Percentiles rank a stretch among this genome's conserved stretches.
phyloP scores from a whole-genome alignment of 2,888 invertebrate species.

The Phania funesta region DNA sequence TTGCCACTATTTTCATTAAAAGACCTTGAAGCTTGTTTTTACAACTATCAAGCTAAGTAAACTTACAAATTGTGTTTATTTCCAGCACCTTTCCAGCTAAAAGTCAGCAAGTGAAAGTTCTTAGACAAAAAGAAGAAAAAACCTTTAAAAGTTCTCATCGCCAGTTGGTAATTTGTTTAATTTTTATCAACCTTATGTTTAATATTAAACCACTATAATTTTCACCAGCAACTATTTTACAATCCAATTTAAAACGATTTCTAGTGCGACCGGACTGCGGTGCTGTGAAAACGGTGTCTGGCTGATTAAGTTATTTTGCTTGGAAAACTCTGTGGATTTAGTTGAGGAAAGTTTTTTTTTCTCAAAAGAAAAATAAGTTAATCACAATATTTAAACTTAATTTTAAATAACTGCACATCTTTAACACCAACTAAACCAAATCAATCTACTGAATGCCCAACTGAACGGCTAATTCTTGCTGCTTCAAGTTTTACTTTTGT shows the following conservation, averaged over 20 bases:
- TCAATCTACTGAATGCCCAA: neutral
- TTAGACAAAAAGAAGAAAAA: slow-evolving; percentile 7
- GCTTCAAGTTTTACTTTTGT: neutral
- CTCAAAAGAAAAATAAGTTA: slow-evolving; percentile 45
- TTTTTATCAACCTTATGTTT: slow-evolving; percentile 57
- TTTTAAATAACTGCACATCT: slow-evolving; percentile 61
- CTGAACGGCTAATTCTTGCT: slow-evolving; percentile 14
- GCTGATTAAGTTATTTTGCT: slow-evolving; percentile 64
- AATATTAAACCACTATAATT: slow-evolving; percentile 62
- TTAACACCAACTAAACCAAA: slow-evolving; percentile 54
- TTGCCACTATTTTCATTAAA: slow-evolving; percentile 38
- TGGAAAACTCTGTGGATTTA: slow-evolving; percentile 14
- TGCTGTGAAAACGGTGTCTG: slow-evolving; percentile 21
- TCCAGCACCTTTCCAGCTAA: slow-evolving; percentile 24
- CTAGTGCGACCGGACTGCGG: neutral
- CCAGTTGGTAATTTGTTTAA: slow-evolving; percentile 37
- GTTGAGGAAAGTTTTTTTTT: neutral
- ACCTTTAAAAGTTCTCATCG: slow-evolving; percentile 51
- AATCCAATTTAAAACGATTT: slow-evolving; percentile 22
- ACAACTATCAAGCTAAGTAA: slow-evolving; percentile 28
- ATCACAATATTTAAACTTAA: slow-evolving; percentile 63
- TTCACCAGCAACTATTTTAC: slow-evolving; percentile 44
- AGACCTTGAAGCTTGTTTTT: slow-evolving; percentile 60
- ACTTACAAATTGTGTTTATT: slow-evolving; percentile 37
- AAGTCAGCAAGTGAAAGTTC: slow-evolving; percentile 58